A percentile compares a stretch with the other conserved stretches of the same genome.
Conservation (phyloP, 2,113 vertebrate species). For the Aleadryas rufinucha region DNA sequence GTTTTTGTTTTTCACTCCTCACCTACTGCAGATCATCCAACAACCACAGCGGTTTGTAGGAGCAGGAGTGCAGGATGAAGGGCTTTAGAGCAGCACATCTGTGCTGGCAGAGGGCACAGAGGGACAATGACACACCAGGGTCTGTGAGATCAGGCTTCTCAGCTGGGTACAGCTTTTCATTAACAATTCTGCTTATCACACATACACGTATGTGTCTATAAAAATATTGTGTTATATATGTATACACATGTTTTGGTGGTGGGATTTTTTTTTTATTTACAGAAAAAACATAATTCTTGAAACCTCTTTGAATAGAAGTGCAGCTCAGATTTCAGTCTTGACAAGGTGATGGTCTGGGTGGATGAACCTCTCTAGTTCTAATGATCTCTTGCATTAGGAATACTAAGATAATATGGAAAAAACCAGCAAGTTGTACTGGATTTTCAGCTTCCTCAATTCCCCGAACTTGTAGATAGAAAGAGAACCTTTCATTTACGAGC, state of each 20-base stretch:
- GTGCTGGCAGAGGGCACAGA: not conserved
- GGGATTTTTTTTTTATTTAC: not conserved
- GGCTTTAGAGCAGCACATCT: not conserved
- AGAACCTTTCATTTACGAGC: not conserved
- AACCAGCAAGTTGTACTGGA: not conserved
- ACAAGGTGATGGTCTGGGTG: not conserved
- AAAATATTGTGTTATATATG: not conserved
- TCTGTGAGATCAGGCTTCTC: not conserved
- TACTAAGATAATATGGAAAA: not conserved
- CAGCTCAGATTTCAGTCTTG: not conserved
- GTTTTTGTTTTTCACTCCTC: not conserved
- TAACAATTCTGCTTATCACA: not conserved
- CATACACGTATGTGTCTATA: accelerated
- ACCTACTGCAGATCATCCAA: not conserved
- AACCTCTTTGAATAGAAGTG: not conserved
- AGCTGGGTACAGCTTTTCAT: not conserved
- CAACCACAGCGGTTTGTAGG: not conserved
- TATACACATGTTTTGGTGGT: not conserved
- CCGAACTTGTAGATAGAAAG: not conserved
- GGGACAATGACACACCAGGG: not conserved
- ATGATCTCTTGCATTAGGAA: not conserved
- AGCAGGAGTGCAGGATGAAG: not conserved
- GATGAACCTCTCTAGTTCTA: not conserved
- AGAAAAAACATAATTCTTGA: not conserved
- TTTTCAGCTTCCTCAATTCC: not conserved